Conservation (phyloP, 2,113 vertebrate species). For the Ceuthmochares aereus region DNA sequence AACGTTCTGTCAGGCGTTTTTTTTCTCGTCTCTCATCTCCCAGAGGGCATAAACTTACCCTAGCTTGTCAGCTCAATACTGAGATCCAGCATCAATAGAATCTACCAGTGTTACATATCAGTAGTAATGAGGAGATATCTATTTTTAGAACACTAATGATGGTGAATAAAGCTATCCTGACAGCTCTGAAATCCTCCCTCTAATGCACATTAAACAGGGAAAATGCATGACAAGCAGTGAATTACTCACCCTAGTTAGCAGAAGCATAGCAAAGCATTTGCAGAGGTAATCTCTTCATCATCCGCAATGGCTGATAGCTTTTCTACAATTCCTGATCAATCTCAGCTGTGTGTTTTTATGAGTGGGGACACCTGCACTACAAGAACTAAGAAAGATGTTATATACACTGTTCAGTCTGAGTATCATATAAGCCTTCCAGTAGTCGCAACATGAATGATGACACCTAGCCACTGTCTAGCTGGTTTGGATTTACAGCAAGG, state of each 20-base stretch:
- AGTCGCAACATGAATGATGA: neutral
- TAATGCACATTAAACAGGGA: neutral
- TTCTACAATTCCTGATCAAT: neutral
- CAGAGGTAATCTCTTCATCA: neutral
- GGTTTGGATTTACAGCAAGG: neutral
- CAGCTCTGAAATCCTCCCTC: neutral
- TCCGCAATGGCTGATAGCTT: neutral
- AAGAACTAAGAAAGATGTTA: neutral
- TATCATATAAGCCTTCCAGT: neutral
- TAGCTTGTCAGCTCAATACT: neutral
- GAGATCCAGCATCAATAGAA: neutral
- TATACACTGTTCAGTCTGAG: neutral
- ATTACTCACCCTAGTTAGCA: neutral
- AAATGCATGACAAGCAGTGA: neutral
- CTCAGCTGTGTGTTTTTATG: neutral
- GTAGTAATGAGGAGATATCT: neutral
- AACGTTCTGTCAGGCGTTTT: neutral
- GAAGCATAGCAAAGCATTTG: neutral
- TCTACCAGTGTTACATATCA: neutral
- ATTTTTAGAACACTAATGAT: slow-evolving; percentile 36
- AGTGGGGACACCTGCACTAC: neutral
- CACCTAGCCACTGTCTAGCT: neutral
- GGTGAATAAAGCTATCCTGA: neutral
- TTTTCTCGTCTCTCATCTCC: neutral
- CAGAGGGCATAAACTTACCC: neutral